Evolutionary conservation across 2,113 vertebrate species (phyloP), one percentile per base, ranked within the genome.

Genomic region (Fulmarus glacialis): DNA sequence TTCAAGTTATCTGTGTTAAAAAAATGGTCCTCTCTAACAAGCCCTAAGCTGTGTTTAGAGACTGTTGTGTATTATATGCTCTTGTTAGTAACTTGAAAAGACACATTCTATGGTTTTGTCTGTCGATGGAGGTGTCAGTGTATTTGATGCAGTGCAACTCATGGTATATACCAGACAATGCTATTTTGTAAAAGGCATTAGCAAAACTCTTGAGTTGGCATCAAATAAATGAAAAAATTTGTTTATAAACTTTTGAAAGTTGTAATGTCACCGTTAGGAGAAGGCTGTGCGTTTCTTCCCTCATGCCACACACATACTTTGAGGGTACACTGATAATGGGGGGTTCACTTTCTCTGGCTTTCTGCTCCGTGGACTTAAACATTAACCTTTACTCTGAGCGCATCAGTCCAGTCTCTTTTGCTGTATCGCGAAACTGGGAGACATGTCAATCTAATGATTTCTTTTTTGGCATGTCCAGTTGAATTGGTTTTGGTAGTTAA

Each of bases 61-160:
- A 34, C n/a, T 68, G 4, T 59, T 79, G 34, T 72, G 8, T 72
- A 7, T 70, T 79, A 30, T 74, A 59, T 10, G 47, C 5, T 32
- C 9, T 29, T 73, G 15, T 78, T 48, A 47, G 27, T 70, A 53
- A 34, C 32, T 79, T 79, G 43, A 82, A 78, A 78, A 70, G 32
- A 16, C 34, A 3, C 0, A 2, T 75, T 67, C 23, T 79, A 2
- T 2, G 1, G 4, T 64, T 89, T 53, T 48, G 24, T n/a, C 2
- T 20, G 1, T 67, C 63, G 0, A 0, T 63, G 66, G 50, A 56
- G 13, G 9, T 73, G 5, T 53, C 42, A 7, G 7, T 20, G 29
- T 64, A 16, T 80, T 59, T 64, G 45, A 36, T 32, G 15, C 27
- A 48, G 56, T 48, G n/a, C 18, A 63, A 36, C 29, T 56, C 21